Evolutionary conservation across 2,888 invertebrate species (phyloP).

Genomic region (Agapetus fuscipes): DNA sequence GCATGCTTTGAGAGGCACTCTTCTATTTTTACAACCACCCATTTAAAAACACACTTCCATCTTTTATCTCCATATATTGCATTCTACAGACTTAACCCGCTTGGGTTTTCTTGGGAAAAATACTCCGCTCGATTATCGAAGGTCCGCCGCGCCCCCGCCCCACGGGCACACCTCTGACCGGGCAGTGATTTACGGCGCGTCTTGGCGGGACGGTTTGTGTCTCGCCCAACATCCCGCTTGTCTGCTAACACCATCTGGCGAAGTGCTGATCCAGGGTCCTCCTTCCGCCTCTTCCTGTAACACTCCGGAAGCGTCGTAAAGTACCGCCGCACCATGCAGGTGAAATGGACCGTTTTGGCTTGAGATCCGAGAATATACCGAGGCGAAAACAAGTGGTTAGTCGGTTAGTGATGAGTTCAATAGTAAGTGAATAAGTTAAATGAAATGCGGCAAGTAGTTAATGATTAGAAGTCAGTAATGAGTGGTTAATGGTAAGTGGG

Average conservation of each 20-base stretch:
- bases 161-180: too few relatives aligned
- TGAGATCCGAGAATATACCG: too few relatives aligned
- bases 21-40: too few relatives aligned
- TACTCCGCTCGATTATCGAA: constrained; percentile 19
- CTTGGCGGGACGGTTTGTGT: constrained; percentile 12
- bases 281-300: constrained; percentile 2
- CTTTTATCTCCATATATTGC: too few relatives aligned
- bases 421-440: too few relatives aligned
- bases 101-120: constrained; percentile 15
- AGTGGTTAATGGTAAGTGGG: too few relatives aligned
- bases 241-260: constrained; percentile 5
- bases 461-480: too few relatives aligned
- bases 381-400: too few relatives aligned
- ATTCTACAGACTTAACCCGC: constrained; percentile 5
- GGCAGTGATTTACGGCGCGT: constrained; percentile 10
- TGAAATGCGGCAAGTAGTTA: too few relatives aligned
- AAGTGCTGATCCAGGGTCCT: constrained; percentile 8
- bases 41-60: too few relatives aligned
- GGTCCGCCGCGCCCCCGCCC: constrained; percentile 8
- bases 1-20: too few relatives aligned
- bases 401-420: too few relatives aligned
- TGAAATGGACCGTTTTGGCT: constrained; percentile 3
- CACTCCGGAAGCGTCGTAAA: background rate
- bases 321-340: background rate
- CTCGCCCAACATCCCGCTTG: constrained; percentile 7